Evolutionary conservation across 1,140 invertebrate genomes (phyloP).

Genomic region (Penaeus indicus): DNA sequence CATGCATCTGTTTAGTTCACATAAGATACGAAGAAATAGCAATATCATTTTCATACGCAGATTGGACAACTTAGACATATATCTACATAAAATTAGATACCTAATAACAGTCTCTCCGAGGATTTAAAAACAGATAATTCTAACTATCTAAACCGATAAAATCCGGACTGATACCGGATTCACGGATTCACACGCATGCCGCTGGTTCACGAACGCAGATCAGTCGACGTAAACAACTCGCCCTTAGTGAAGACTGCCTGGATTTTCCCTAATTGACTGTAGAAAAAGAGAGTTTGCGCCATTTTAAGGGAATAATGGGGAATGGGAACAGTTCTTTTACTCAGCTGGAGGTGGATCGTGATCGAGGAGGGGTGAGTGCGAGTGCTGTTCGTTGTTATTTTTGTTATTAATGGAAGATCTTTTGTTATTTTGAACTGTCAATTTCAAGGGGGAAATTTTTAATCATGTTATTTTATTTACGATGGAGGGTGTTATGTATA

Average conservation of each 20-base stretch:
- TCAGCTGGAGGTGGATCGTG: constrained; percentile 48
- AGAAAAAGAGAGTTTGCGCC: neutral
- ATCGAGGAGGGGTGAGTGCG: constrained; percentile 39
- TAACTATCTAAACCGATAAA: too few relatives aligned
- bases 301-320: constrained; percentile 17
- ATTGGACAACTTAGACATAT: too few relatives aligned
- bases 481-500: too few relatives aligned
- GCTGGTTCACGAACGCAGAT: too few relatives aligned
- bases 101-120: too few relatives aligned
- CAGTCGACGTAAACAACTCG: neutral
- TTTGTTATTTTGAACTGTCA: neutral
- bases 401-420: neutral
- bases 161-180: too few relatives aligned
- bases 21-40: neutral
- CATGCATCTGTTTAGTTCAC: neutral
- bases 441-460: too few relatives aligned
- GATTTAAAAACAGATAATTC: too few relatives aligned
- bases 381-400: neutral
- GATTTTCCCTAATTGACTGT: neutral
- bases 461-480: too few relatives aligned
- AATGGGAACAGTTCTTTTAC: constrained; percentile 43
- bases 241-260: neutral
- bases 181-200: too few relatives aligned
- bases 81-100: too few relatives aligned
- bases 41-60: too few relatives aligned